Base-by-base conservation (phyloP, 2,888 invertebrate genomes). In the Hermodice carunculata region DNA sequence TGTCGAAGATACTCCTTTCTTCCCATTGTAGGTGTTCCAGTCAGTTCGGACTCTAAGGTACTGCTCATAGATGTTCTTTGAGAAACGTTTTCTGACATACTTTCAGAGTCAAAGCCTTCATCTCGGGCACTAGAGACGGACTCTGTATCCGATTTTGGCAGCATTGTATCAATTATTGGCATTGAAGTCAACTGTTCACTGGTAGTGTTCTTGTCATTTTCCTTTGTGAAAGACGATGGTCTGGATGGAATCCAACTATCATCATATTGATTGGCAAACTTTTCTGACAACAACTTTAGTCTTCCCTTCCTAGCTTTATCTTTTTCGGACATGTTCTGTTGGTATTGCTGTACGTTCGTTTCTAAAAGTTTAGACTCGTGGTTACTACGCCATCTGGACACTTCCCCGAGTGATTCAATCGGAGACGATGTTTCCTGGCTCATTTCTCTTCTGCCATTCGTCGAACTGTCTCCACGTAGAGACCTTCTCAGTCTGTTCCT, bases 81-180 rank as follows among this genome's bases (percentile, higher is more conserved):
- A 5, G 82, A 83, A 43, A 78, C 75, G 19, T 79, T 29, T 48
- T 66, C 68, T 29, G 81, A 79, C 76, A 78, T 77, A 11, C 78
- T 79, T 58, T 83, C 83, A 4, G 81, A 80, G 52, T 85, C 84
- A 68, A 85, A 84, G 19, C 84, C 84, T 70, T 85, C 83, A 67
- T 84, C 83, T 37, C 78, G 52, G 31, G 56, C 49, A n/a, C 61
- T 61, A 8, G 56, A 54, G 4, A 56, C 58, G 22, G 56, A 57
- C 32, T 31, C 34, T 32, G 52, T 26, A 48, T 67, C 67, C n/a
- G 61, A 51, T 43, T 63, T 66, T 52, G 46, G 22, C 22, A 44
- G 58, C n/a, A 44, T 37, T 17, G 57, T 37, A 46, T 56, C 56
- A 53, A 17, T 17, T 14, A 40, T 22, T 11, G 54, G 40, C n/a